Percentiles rank a stretch among this genome's conserved stretches.
These are phyloP conservation scores for Drosophila mayri DNA, from an alignment of 1,140 invertebrate genomes.

Conservation along the genomic window DNA sequence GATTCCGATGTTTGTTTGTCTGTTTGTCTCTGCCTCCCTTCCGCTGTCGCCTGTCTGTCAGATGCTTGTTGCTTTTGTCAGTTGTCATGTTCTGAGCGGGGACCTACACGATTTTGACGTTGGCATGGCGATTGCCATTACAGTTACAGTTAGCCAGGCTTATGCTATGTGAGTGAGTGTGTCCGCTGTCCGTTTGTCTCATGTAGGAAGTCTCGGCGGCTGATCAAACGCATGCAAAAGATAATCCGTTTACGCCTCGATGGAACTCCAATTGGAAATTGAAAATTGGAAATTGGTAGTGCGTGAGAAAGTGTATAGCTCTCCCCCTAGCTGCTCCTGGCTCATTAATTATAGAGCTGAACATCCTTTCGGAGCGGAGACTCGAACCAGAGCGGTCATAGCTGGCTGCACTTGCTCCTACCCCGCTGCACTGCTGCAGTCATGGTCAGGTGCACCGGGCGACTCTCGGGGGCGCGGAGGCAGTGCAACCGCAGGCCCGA, in stretches of 20 bases:
- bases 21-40: conserved; percentile 15
- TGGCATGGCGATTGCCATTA: conserved; percentile 54
- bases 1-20: conserved; percentile 56
- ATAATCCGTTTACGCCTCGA: conserved; percentile 71
- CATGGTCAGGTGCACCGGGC: conserved; percentile 56
- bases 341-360: conserved; percentile 36
- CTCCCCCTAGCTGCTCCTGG: neutral
- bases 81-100: conserved; percentile 56
- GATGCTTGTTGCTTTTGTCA: conserved; percentile 61
- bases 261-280: conserved; percentile 60
- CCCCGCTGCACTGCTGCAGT: conserved; percentile 22
- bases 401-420: conserved; percentile 41
- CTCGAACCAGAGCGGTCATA: conserved; percentile 52
- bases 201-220: conserved; percentile 55
- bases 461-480: neutral
- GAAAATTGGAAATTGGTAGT: conserved; percentile 46
- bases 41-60: conserved; percentile 46
- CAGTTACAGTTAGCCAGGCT: conserved; percentile 67
- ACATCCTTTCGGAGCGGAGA: conserved; percentile 39
- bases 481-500: conserved; percentile 37
- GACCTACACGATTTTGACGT: conserved; percentile 65
- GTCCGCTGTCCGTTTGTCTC: conserved; percentile 16
- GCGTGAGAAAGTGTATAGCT: conserved; percentile 53
- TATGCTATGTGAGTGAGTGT: conserved; percentile 19
- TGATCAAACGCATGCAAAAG: conserved; percentile 65